Conservation (phyloP, 2,888 invertebrate genomes). For the Carterocephalus palaemon region DNA sequence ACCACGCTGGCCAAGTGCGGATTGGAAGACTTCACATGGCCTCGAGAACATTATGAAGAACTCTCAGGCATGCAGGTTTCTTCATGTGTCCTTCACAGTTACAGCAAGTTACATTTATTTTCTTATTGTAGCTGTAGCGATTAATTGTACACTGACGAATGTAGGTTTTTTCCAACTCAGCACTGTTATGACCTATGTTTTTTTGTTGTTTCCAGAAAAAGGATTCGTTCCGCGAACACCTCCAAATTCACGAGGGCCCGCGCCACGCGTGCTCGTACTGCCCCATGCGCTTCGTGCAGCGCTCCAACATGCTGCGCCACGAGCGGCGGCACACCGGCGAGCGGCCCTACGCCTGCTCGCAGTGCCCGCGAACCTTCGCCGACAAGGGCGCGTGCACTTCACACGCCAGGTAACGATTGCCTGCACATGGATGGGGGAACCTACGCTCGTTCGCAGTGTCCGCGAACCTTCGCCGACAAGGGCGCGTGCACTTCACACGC, state of each 20-base stretch:
- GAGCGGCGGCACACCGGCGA: constrained; percentile 79
- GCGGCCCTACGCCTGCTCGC: constrained; percentile 75
- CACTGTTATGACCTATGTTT: not conserved
- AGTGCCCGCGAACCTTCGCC: constrained; percentile 74
- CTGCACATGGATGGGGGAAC: no score
- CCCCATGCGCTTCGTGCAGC: constrained; percentile 79
- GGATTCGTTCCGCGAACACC: constrained; percentile 79
- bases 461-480: no score
- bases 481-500: no score
- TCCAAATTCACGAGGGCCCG: constrained; percentile 78
- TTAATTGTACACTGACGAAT: not conserved
- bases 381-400: constrained; percentile 80
- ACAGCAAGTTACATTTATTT: no score
- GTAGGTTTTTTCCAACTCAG: not conserved
- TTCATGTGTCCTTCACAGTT: no score
- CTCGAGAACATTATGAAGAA: no score
- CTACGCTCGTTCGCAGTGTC: no score
- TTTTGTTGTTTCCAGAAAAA: constrained; percentile 54
- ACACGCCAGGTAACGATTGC: constrained; percentile 66
- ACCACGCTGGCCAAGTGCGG: no score
- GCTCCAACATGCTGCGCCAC: constrained; percentile 78
- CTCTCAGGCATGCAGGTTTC: no score
- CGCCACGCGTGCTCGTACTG: constrained; percentile 80
- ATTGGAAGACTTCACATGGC: no score
- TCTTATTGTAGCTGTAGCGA: no score